phyloP scores from a whole-genome alignment of 2,888 invertebrate species.

The Agriotes lineatus region DNA sequence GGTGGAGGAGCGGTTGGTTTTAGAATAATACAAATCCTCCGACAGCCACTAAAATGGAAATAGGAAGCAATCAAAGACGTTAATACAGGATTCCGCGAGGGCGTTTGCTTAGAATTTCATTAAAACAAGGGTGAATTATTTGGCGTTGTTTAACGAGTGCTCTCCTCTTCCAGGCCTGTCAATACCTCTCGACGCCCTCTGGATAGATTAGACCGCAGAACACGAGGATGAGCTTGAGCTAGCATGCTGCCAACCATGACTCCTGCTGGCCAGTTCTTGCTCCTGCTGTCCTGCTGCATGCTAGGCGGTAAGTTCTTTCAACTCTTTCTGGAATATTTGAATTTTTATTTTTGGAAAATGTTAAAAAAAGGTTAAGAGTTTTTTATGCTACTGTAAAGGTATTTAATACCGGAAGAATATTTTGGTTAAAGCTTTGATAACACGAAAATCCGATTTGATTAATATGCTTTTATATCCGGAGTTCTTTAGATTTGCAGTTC shows the following conservation, averaged over 20 bases:
- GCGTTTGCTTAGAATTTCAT: constrained; percentile 37
- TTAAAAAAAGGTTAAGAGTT: no score
- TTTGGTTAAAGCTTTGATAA: no score
- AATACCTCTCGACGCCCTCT: constrained; percentile 36
- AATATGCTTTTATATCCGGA: no score
- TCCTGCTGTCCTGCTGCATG: constrained; percentile 36
- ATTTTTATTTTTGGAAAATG: no score
- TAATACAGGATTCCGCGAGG: constrained; percentile 33
- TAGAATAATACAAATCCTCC: constrained; percentile 24
- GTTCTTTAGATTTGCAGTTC: no score
- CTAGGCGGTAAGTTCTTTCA: constrained; percentile 41
- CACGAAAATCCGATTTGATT: no score
- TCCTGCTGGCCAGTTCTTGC: constrained; percentile 34
- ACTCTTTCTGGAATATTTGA: neutral
- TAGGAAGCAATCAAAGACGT: constrained; percentile 40
- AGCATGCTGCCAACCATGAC: constrained; percentile 37
- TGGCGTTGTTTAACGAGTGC: constrained; percentile 39
- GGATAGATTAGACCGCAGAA: constrained; percentile 37
- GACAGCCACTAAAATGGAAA: constrained; percentile 34
- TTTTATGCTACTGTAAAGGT: no score
- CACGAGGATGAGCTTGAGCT: constrained; percentile 40
- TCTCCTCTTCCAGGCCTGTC: constrained; percentile 41
- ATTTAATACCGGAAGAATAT: no score
- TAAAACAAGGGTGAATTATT: constrained; percentile 41
- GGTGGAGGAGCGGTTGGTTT: constrained; percentile 7